Conservation (phyloP, 2,797 vertebrate species). For the Acipenser transmontanus region DNA sequence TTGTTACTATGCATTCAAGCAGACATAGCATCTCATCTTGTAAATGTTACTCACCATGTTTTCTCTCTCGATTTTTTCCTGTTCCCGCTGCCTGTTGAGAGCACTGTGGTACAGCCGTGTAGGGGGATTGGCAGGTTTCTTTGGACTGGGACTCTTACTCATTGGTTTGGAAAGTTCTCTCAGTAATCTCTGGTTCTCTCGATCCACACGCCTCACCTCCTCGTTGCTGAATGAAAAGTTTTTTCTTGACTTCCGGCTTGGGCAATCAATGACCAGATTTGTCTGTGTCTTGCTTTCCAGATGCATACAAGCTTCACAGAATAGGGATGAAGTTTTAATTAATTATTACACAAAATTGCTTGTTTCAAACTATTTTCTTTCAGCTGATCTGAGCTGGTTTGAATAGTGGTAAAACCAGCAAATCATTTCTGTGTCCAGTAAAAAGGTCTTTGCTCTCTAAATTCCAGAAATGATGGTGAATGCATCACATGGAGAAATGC, state of each 20-base stretch:
- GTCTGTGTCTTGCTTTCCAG: conserved; percentile 58
- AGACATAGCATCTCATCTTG: too few relatives aligned
- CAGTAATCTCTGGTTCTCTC: conserved; percentile 84
- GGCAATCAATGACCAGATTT: conserved; percentile 44
- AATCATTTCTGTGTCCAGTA: too few relatives aligned
- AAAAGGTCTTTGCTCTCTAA: too few relatives aligned
- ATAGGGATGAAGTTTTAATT: background rate
- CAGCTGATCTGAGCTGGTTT: too few relatives aligned
- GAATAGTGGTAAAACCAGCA: too few relatives aligned
- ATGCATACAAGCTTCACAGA: conserved; percentile 56
- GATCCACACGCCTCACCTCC: conserved; percentile 78
- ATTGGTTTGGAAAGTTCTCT: conserved; percentile 65
- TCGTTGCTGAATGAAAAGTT: conserved; percentile 85
- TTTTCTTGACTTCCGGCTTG: conserved; percentile 56
- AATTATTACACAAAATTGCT: too few relatives aligned
- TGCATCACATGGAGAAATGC: too few relatives aligned
- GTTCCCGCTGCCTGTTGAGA: conserved; percentile 81
- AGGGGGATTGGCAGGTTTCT: conserved; percentile 29
- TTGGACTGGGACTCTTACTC: background rate
- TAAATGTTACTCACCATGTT: conserved; percentile 74
- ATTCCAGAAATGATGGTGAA: too few relatives aligned
- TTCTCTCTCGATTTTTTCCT: conserved; percentile 83
- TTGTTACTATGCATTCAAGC: too few relatives aligned
- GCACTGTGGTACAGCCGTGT: conserved; percentile 66
- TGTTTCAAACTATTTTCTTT: too few relatives aligned